These are phyloP conservation scores for Macaria notata DNA, from an alignment of 2,888 invertebrate species.

Conservation along the genomic window DNA sequence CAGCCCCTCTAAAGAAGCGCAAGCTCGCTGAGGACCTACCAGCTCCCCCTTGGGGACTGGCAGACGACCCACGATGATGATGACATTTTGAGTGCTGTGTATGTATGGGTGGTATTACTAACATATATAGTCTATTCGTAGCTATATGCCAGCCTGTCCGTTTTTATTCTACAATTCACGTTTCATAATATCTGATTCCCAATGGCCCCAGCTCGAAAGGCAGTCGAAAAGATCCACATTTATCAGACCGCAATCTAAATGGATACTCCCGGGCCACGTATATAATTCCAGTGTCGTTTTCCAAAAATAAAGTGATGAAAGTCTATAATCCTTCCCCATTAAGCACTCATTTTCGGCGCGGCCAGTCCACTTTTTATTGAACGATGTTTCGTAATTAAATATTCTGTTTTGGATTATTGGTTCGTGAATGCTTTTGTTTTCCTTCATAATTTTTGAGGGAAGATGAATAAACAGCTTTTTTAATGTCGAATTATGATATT, in stretches of 20 bases:
- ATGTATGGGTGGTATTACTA: no score
- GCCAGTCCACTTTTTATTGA: conserved; percentile 44
- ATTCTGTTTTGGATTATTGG: conserved; percentile 38
- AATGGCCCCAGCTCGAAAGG: conserved; percentile 7
- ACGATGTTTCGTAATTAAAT: conserved; percentile 53
- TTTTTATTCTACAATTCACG: no score
- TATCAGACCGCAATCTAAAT: conserved; percentile 55
- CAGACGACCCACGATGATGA: no score
- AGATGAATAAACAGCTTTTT: no score
- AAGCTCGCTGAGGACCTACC: no score
- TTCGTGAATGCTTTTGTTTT: conserved; percentile 15
- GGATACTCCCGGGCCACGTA: conserved; percentile 44
- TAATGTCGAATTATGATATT: no score
- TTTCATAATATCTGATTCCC: background rate
- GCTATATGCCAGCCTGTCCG: no score
- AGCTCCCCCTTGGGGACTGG: no score
- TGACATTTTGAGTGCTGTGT: no score
- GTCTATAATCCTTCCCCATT: conserved; percentile 61
- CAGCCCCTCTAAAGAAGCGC: no score
- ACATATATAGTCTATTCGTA: no score
- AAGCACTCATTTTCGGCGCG: conserved; percentile 57
- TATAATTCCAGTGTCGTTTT: conserved; percentile 56
- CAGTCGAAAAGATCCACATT: conserved; percentile 33
- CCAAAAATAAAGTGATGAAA: conserved; percentile 55
- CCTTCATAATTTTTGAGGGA: no score